These are phyloP conservation scores for Tamias sibiricus DNA, from an alignment of 2,113 vertebrate genomes.

Conservation along the genomic window DNA sequence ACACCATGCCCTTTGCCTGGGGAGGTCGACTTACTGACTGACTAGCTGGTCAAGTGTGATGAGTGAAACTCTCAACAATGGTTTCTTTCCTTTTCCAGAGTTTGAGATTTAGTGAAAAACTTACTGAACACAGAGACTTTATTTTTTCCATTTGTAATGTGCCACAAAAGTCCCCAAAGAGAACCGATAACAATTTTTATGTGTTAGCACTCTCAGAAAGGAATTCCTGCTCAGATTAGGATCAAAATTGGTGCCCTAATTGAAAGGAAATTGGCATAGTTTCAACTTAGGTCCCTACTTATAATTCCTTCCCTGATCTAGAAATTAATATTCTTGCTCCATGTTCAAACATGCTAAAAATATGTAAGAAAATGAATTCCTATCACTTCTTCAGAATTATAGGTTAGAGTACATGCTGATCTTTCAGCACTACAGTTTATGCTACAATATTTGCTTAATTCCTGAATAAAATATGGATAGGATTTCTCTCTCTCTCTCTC, in stretches of 20 bases:
- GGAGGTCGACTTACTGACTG: not conserved
- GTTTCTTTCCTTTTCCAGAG: not conserved
- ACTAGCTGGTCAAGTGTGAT: not conserved
- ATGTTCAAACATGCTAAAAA: slow-evolving; percentile 50
- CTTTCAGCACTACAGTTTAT: slow-evolving; percentile 42
- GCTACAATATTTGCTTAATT: not conserved
- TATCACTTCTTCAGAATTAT: slow-evolving; percentile 5
- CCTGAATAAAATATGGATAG: not conserved
- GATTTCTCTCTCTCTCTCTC: not conserved
- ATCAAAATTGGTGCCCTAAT: slow-evolving; percentile 50
- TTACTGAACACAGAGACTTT: slow-evolving; percentile 4
- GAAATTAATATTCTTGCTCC: not conserved
- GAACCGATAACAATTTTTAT: slow-evolving; percentile 32
- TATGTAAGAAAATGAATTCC: slow-evolving; percentile 42
- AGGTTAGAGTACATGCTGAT: not conserved
- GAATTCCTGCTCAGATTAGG: slow-evolving; percentile 66
- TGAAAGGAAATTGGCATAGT: slow-evolving; percentile 51
- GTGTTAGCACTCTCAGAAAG: slow-evolving; percentile 70
- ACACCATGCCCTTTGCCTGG: not conserved
- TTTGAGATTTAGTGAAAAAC: slow-evolving; percentile 36
- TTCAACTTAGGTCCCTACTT: not conserved
- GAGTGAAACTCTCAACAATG: not conserved
- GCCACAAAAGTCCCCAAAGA: slow-evolving; percentile 43
- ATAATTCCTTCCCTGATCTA: not conserved
- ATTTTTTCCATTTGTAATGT: slow-evolving; percentile 51